Base-by-base conservation (phyloP, 2,888 invertebrate species). In the Mesochorus sp. region DNA sequence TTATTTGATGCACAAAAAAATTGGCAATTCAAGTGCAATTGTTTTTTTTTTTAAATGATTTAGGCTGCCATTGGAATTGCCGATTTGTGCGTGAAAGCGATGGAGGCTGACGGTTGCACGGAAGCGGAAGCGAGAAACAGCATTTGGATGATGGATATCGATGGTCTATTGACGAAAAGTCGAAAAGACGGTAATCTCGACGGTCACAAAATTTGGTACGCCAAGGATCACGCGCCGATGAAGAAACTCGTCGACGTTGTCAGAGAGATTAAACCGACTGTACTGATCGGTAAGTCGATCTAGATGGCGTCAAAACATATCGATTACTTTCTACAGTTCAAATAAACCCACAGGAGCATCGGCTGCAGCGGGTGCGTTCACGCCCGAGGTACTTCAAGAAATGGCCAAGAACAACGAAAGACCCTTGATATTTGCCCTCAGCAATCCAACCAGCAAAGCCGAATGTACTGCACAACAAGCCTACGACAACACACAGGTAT, bases 391-490 rank as follows among this genome's bases (percentile, higher is more conserved):
- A 57, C 91, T 99, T 61, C 92, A 94, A 85, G 94, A 95, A 83
- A 98, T 99, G 99, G 97, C 95, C 0, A 91, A 92, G 72, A 95
- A 95, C 89, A 97, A 97, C 83, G 95, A 97, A 2, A 93, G 96
- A 64, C 99, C 99, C 0, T 94, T 99, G 83, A 95, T 99, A 81
- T 99, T 99, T 90, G 99, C 99, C 6, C 93, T 99, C 44, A 99
- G 99, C 84, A 99, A 99, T 92, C 99, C 99, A 3, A 99, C 99
- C 0, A 95, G 95, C 91, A 97, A 97, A 93, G 98, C 99, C 0
- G 99, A 99, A 92, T 99, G 99, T 90, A 99, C 99, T 0, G 99
- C 99, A 1, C 96, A 98, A 87, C 95, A 96, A 84, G 99, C 99
- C 0, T 99, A 97, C 89, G 94, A 93, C n/a, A 89, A 95, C 85